Conservation (phyloP, 2,888 invertebrate species). For the Urechis unicinctus region DNA sequence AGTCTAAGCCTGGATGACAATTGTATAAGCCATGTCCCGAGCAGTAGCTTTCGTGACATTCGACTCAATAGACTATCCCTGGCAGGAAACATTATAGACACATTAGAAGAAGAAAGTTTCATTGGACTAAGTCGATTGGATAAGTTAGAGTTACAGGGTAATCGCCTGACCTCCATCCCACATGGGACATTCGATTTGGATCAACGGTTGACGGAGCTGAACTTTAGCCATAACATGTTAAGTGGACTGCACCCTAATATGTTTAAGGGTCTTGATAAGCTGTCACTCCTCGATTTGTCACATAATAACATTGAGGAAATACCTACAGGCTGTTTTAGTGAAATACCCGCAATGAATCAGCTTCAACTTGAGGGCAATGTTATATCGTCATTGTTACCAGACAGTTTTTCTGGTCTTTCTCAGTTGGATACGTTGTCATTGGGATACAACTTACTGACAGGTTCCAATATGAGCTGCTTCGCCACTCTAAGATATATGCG, state of each 20-base stretch:
- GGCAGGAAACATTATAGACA: conserved; percentile 6
- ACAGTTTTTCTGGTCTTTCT: conserved; percentile 5
- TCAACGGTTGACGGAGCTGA: conserved; percentile 7
- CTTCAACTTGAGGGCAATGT: conserved; percentile 8
- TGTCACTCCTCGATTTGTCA: conserved; percentile 11
- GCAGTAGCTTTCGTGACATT: conserved; percentile 11
- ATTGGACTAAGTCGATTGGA: conserved; percentile 8
- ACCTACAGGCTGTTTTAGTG: conserved; percentile 6
- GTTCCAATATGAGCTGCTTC: conserved; percentile 3
- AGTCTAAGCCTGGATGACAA: conserved; percentile 12
- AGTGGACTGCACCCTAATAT: background rate
- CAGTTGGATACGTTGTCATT: conserved; percentile 9
- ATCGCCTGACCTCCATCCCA: conserved; percentile 6
- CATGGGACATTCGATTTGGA: conserved; percentile 12
- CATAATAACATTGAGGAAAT: conserved; percentile 6
- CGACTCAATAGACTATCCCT: conserved; percentile 9
- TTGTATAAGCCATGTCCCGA: background rate
- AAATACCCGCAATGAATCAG: conserved; percentile 4
- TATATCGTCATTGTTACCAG: conserved; percentile 1
- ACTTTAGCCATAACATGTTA: conserved; percentile 10
- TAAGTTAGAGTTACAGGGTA: conserved; percentile 9
- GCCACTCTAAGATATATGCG: conserved; percentile 1
- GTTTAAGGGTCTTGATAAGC: conserved; percentile 7
- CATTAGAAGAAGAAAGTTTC: conserved; percentile 4
- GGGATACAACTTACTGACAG: conserved; percentile 5